These are phyloP conservation scores for Paedocypris micromegethes DNA, from an alignment of 2,797 vertebrate species.

Conservation along the genomic window DNA sequence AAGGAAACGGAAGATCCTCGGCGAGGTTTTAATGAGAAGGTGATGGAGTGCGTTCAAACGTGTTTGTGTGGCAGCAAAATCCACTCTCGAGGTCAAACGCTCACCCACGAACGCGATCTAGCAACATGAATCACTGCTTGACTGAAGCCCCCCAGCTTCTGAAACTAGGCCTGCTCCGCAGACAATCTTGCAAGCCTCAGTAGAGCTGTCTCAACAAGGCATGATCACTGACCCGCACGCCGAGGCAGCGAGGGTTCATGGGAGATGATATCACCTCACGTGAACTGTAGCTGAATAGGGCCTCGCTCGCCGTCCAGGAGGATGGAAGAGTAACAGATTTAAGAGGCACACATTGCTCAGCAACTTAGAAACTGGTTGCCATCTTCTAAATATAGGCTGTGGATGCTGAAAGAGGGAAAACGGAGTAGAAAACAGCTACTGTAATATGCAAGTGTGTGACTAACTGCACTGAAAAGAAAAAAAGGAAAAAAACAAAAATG, in stretches of 20 bases:
- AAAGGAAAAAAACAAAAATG: too few relatives aligned
- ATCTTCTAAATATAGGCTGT: too few relatives aligned
- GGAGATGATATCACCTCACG: constrained; percentile 60
- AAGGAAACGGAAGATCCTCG: neutral
- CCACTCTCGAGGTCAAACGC: constrained; percentile 65
- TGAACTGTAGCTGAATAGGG: constrained; percentile 54
- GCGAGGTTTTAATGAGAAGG: constrained; percentile 5
- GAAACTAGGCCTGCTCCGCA: constrained; percentile 67
- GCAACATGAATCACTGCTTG: constrained; percentile 62
- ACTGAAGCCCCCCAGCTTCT: constrained; percentile 45
- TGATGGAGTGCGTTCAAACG: neutral
- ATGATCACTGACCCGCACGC: constrained; percentile 46
- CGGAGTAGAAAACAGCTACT: too few relatives aligned
- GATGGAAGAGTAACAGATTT: neutral
- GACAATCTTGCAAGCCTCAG: constrained; percentile 75
- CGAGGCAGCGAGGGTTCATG: constrained; percentile 32
- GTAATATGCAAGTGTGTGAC: too few relatives aligned
- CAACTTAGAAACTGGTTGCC: constrained; percentile 28
- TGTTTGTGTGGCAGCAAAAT: constrained; percentile 17
- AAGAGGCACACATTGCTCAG: constrained; percentile 14
- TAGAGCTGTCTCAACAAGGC: constrained; percentile 72
- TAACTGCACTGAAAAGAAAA: too few relatives aligned
- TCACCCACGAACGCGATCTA: constrained; percentile 70
- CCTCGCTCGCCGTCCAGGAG: constrained; percentile 4
- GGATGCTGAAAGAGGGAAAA: too few relatives aligned